Evolutionary conservation across 2,888 invertebrate species (phyloP), one percentile per base, ranked within the genome.

Genomic region (Leptura quadrifasciata): DNA sequence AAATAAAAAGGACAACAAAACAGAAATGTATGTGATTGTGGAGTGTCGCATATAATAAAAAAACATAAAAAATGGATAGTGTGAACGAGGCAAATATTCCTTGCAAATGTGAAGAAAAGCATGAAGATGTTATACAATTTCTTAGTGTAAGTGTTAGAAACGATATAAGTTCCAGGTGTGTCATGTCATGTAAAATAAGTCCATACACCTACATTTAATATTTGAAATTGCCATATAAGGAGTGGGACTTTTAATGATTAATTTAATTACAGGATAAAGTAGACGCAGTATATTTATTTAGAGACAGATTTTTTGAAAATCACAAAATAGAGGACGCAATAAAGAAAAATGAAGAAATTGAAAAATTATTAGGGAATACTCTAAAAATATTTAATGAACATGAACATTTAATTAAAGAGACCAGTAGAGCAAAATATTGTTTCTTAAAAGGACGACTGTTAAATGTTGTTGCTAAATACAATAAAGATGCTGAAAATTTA

Each of bases 221-320:
- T 55, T 67, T 61, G 70, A 18, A 67, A 39, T 65, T 68, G 75
- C 70, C 76, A 65, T 76, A 76, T 75, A 76, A 72, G 74, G 74
- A 72, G 68, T 65, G 63, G 60, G 39, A 61, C 64, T 55, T 39
- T 57, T 57, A 20, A 57, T 57, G 5, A 57, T 21, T 60, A 20
- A 10, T 5, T 20, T 39, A n/a, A 54, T 91, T 91, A 64, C 88
- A 95, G 95, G 91, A 91, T 82, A 92, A 91, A 80, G 93, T 96
- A 0, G 90, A 93, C 77, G 90, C 91, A 0, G 88, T 96, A 63
- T 95, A 94, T 87, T 85, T 90, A 35, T 96, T 92, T 87, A 91
- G 95, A 83, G 95, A 96, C 88, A 91, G 94, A 84, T 96, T 94
- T 89, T 95, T 96, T 90, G 95, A 95, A 85, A 92, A 91, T 79